Base-by-base conservation (phyloP, 1,140 invertebrate genomes). In the Drosophila azteca region DNA sequence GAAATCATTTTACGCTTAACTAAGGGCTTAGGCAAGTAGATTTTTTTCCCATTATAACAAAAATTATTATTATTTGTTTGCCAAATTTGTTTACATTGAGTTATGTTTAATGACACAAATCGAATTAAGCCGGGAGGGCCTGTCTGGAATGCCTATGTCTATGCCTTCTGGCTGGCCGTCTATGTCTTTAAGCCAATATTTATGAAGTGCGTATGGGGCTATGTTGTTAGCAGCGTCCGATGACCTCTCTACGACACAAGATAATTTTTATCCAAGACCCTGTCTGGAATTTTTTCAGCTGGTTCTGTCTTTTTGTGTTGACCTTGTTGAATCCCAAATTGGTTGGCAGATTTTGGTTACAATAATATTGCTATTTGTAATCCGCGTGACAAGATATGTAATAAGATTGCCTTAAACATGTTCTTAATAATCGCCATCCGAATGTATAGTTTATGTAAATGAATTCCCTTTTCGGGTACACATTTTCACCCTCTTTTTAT, bases 1-100 rank as follows among this genome's bases (percentile, higher is more conserved):
- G 41, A 49, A 74, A 74, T 74, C 60, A 74, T 74, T 46, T 22
- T 43, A 11, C 9, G 8, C 9, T 15, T n/a, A 9, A 13, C 39
- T 26, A 6, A n/a, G 22, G 31, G 31, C 22, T 17, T 2, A 5
- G 13, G 39, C 53, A 44, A 35, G 2, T 3, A 9, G 3, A 35
- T 9, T 35, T 45, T 57, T 24, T 26, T 26, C 6, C 6, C 41
- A 29, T 57, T 57, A 45, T n/a, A 24, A 43, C 9, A 24, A 39
- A 57, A 57, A 57, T 57, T 6, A 45, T 45, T 24, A 43, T n/a
- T 45, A 45, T 57, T 57, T 67, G 65, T 68, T 57, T 49, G 66
- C 43, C 39, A 51, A 74, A 74, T 74, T 74, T 74, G 74, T 74
- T 72, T 73, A 22, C 51, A 50, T 41, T 29, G 29, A 26, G 26